Percentiles rank a stretch among this genome's conserved stretches.
phyloP scores from a whole-genome alignment of 2,113 vertebrate genomes.

The human region DNA sequence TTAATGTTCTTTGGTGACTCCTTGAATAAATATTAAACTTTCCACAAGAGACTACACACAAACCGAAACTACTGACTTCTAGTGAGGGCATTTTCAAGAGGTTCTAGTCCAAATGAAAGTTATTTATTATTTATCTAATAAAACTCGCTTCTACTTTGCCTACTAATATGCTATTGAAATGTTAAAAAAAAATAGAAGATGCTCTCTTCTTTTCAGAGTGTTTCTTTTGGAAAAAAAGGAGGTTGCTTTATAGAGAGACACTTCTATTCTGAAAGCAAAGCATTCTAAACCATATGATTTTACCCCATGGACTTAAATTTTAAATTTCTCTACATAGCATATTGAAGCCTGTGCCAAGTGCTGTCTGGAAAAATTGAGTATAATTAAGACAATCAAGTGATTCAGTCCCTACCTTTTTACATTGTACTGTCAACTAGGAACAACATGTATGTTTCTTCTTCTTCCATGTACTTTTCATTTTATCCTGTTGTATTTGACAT shows the following conservation, averaged over 20 bases:
- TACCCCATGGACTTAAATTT: neutral
- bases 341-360: neutral
- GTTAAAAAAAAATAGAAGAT: neutral
- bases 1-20: slow-evolving; percentile 22
- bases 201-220: neutral
- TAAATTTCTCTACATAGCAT: neutral
- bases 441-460: neutral
- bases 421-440: neutral
- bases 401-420: neutral
- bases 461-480: neutral
- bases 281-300: neutral
- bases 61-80: slow-evolving; percentile 6
- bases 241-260: neutral
- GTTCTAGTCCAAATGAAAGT: neutral
- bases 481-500: neutral
- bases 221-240: neutral
- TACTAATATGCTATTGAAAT: neutral
- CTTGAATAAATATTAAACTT: slow-evolving; percentile 41
- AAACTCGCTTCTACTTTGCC: neutral
- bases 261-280: slow-evolving; percentile 29
- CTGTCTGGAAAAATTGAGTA: neutral
- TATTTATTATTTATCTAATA: slow-evolving; percentile 37
- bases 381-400: neutral
- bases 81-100: neutral
- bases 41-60: neutral